Evolutionary conservation across 2,888 invertebrate genomes (phyloP).

Genomic region (Eupithecia tripunctaria): DNA sequence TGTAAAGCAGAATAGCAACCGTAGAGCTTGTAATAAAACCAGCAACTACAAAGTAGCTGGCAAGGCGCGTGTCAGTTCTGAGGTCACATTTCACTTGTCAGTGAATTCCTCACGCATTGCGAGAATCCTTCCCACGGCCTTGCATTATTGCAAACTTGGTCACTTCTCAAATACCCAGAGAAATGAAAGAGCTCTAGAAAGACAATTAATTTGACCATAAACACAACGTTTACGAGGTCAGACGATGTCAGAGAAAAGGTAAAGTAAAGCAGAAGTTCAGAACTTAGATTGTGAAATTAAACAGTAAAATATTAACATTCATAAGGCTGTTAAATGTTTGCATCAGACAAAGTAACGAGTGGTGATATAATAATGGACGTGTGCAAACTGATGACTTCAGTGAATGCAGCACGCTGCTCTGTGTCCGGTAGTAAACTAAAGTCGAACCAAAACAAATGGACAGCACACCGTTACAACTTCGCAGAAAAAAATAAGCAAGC

Average conservation of each 20-base stretch:
- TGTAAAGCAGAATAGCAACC: not conserved
- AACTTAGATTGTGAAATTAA: slow-evolving; percentile 33
- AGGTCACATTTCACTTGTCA: slow-evolving; percentile 54
- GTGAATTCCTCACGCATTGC: slow-evolving; percentile 51
- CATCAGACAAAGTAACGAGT: slow-evolving; percentile 46
- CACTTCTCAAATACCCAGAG: slow-evolving; percentile 41
- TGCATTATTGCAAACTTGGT: slow-evolving; percentile 51
- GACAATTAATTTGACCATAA: slow-evolving; percentile 45
- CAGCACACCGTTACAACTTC: slow-evolving; percentile 81
- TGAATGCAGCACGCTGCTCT: slow-evolving; percentile 39
- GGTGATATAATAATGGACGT: slow-evolving; percentile 55
- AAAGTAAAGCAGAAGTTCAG: slow-evolving; percentile 21
- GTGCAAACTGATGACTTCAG: slow-evolving; percentile 45
- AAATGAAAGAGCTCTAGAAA: slow-evolving; percentile 44
- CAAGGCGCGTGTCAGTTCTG: slow-evolving; percentile 41
- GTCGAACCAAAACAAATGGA: slow-evolving; percentile 79
- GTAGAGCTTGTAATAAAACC: not conserved
- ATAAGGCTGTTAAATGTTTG: slow-evolving; percentile 42
- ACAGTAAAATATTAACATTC: slow-evolving; percentile 39
- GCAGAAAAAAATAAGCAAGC: slow-evolving; percentile 75
- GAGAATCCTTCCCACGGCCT: slow-evolving; percentile 56
- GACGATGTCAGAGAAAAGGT: slow-evolving; percentile 38
- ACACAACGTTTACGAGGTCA: slow-evolving; percentile 43
- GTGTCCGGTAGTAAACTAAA: slow-evolving; percentile 34
- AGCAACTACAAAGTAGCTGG: slow-evolving; percentile 28